phyloP scores from a whole-genome alignment of 1,140 invertebrate genomes.

The Brachionus rubens region DNA sequence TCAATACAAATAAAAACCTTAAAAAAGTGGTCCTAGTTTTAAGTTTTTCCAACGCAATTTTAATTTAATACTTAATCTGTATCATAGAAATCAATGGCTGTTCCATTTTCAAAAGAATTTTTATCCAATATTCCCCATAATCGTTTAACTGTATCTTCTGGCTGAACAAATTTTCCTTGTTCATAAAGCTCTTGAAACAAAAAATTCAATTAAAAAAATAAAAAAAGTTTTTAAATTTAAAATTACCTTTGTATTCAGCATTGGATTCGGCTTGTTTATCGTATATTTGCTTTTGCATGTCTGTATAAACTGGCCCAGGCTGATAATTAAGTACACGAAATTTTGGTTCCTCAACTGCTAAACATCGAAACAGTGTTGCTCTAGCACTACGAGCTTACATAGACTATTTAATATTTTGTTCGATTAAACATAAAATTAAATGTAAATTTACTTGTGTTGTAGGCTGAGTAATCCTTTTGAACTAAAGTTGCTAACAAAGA shows the following conservation, averaged over 20 bases:
- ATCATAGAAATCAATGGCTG: constrained; percentile 30
- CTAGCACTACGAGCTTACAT: constrained; percentile 68
- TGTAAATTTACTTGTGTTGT: constrained; percentile 27
- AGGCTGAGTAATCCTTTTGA: background rate
- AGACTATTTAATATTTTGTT: too few species aligned
- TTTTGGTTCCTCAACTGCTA: constrained; percentile 75
- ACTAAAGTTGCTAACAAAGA: background rate
- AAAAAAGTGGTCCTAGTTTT: too few species aligned
- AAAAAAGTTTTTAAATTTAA: background rate
- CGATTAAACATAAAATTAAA: too few species aligned
- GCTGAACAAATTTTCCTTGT: constrained; percentile 15
- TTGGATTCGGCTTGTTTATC: background rate
- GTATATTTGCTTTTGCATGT: constrained; percentile 68
- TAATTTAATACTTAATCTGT: background rate
- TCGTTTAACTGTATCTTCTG: constrained; percentile 15
- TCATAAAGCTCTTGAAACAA: constrained; percentile 15
- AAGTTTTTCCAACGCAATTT: too few species aligned
- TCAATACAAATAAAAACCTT: too few species aligned
- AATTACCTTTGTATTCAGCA: constrained; percentile 1
- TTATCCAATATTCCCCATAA: background rate
- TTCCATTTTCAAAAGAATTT: constrained; percentile 27
- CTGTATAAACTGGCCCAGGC: constrained; percentile 84
- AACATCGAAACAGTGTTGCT: constrained; percentile 79
- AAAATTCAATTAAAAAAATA: constrained; percentile 13
- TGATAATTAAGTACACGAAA: constrained; percentile 82